Evolutionary conservation across 2,888 invertebrate genomes (phyloP).

Genomic region (Chymomyza amoena): DNA sequence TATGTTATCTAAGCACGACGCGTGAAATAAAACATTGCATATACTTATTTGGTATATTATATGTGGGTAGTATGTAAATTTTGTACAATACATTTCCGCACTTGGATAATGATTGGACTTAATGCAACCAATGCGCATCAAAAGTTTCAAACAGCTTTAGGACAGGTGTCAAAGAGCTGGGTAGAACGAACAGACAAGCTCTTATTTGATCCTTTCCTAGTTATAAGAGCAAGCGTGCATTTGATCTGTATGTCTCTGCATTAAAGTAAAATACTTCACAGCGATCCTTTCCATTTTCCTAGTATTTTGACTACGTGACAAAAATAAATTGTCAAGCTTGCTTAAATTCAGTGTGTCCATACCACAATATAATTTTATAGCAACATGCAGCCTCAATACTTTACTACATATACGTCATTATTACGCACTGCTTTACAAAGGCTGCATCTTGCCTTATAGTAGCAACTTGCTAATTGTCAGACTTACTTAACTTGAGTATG

Average conservation of each 20-base stretch:
- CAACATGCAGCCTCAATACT: background rate
- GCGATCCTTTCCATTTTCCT: too few relatives aligned
- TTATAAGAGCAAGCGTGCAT: too few relatives aligned
- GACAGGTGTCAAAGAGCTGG: background rate
- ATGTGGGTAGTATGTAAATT: background rate
- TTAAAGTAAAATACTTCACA: too few relatives aligned
- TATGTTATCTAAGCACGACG: constrained; percentile 29
- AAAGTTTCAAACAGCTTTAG: background rate
- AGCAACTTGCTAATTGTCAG: too few relatives aligned
- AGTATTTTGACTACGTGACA: too few relatives aligned
- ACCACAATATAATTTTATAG: background rate
- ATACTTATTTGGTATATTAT: background rate
- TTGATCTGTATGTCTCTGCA: too few relatives aligned
- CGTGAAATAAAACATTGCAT: background rate
- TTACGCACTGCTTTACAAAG: too few relatives aligned
- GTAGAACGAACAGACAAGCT: too few relatives aligned
- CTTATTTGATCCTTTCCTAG: too few relatives aligned
- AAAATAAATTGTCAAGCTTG: background rate
- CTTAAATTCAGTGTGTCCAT: constrained; percentile 8
- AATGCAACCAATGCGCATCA: background rate
- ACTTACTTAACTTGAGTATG: background rate
- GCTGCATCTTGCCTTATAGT: too few relatives aligned
- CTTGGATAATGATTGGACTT: background rate
- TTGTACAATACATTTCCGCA: background rate
- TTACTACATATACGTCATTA: too few relatives aligned